phyloP scores from a whole-genome alignment of 2,113 vertebrate genomes.

The Brevimyrus niger region DNA sequence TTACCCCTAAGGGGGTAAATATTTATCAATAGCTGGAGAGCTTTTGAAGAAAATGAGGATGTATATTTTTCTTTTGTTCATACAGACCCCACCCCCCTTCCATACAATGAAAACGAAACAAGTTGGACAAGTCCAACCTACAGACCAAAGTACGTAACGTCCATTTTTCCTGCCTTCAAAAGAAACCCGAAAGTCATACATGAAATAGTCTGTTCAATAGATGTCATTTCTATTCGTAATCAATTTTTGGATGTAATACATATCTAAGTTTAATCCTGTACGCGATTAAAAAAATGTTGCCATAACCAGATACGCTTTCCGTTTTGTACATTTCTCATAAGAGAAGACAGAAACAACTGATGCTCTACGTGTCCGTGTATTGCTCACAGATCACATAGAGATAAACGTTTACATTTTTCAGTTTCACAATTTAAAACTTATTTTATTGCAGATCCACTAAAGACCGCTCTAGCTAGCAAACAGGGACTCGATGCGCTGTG shows the following conservation, averaged over 20 bases:
- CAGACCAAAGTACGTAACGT: background rate
- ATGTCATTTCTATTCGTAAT: background rate
- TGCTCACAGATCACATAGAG: background rate
- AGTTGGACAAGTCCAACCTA: background rate
- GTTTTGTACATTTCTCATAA: background rate
- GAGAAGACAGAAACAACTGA: background rate
- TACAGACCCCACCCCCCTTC: background rate
- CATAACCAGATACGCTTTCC: background rate
- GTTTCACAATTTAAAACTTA: background rate
- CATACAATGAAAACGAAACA: slow-evolving; percentile 4
- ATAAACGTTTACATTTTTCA: background rate
- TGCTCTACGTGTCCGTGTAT: background rate
- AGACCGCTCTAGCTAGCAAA: background rate
- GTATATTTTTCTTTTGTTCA: background rate
- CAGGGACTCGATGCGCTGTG: background rate
- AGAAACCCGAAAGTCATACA: background rate
- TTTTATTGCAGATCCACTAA: background rate
- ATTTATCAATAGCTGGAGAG: background rate
- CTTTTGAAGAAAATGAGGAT: background rate
- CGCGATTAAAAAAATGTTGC: background rate
- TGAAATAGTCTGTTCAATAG: background rate
- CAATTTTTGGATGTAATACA: background rate
- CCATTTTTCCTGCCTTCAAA: background rate
- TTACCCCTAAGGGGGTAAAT: background rate
- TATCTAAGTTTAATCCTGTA: background rate